These are phyloP conservation scores for Tetraneura akinire DNA, from an alignment of 1,140 invertebrate genomes.

Conservation along the genomic window DNA sequence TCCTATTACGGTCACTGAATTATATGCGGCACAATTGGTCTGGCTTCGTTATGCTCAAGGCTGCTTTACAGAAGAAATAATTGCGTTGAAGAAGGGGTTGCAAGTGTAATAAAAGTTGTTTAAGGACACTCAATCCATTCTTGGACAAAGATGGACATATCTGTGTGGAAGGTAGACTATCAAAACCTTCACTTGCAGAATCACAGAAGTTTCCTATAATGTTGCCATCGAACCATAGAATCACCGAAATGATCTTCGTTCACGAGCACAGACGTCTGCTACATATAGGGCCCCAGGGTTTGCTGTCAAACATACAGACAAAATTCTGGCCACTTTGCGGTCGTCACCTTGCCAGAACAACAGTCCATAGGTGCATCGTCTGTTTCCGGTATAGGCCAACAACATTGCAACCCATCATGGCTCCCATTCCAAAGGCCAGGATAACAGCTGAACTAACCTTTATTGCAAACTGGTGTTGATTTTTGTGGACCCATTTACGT, in stretches of 20 bases:
- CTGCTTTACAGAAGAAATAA: too few relatives aligned
- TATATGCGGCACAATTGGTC: too few relatives aligned
- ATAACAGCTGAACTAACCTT: neutral
- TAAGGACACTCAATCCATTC: neutral
- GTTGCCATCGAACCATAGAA: neutral
- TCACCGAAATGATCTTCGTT: neutral
- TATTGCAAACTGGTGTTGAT: conserved; percentile 12
- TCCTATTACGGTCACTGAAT: too few relatives aligned
- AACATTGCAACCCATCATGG: conserved; percentile 1
- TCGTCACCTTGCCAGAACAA: neutral
- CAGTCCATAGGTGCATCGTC: neutral
- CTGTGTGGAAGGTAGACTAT: conserved; percentile 37
- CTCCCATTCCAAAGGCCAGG: neutral
- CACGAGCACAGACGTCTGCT: conserved; percentile 47
- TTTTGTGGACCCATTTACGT: conserved; percentile 19
- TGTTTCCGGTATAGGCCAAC: too few relatives aligned
- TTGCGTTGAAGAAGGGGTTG: too few relatives aligned
- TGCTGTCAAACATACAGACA: neutral
- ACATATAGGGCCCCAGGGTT: conserved; percentile 18
- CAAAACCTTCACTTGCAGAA: neutral
- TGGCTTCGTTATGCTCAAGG: too few relatives aligned
- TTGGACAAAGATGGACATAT: neutral
- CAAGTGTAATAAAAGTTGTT: too few relatives aligned
- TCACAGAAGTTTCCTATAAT: conserved; percentile 13
- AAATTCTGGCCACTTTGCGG: neutral